Conservation (phyloP, 2,797 vertebrate species). For the Okamejei kenojei region DNA sequence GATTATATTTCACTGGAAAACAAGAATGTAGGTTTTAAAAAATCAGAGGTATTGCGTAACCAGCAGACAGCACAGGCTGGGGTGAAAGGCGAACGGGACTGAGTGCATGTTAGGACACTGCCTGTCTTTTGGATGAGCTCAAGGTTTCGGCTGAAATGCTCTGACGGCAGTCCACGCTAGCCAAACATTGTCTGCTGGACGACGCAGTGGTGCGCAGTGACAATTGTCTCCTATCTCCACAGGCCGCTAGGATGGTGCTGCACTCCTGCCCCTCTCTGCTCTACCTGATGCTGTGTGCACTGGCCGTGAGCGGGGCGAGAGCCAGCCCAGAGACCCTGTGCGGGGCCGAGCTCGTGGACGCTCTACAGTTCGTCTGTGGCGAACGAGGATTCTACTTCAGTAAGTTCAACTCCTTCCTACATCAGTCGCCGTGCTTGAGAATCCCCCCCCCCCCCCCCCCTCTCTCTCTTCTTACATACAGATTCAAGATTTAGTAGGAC, state of each 20-base stretch:
- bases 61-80: too few species aligned
- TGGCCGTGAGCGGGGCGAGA: constrained; percentile 79
- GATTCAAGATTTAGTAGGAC: too few species aligned
- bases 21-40: too few species aligned
- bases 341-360: constrained; percentile 95
- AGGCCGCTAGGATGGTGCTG: constrained; percentile 80
- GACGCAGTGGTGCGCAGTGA: not conserved
- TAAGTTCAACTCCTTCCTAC: constrained; percentile 70
- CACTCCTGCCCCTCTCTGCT: constrained; percentile 81
- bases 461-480: too few species aligned
- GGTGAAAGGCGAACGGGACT: too few species aligned
- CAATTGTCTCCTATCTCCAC: constrained; percentile 46
- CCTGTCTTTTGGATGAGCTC: too few species aligned
- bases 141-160: too few species aligned
- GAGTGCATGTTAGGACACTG: too few species aligned
- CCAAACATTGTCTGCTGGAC: not conserved
- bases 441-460: too few species aligned
- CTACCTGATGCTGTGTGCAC: constrained; percentile 90
- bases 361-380: constrained; percentile 97
- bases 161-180: not conserved
- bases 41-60: too few species aligned
- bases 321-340: constrained; percentile 90
- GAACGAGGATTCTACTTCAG: constrained; percentile 99
- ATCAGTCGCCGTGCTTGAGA: too few species aligned
- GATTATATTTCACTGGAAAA: too few species aligned